A percentile compares a stretch with the other conserved stretches of the same genome.
phyloP scores from a whole-genome alignment of 1,140 invertebrate species.

The Plectus sambesii region DNA sequence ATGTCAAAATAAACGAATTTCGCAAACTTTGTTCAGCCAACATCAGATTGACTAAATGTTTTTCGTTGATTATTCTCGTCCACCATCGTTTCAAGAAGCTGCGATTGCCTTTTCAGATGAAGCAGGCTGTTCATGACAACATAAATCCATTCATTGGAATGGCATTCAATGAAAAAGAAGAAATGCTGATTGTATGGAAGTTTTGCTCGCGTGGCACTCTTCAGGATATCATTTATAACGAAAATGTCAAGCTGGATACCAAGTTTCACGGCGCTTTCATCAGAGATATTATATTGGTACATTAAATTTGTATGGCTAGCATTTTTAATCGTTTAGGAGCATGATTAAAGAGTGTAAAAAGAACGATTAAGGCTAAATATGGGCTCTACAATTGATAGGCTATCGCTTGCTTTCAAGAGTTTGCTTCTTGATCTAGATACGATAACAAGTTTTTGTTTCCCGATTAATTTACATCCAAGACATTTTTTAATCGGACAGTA shows the following conservation, averaged over 20 bases:
- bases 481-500: too few relatives aligned
- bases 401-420: too few relatives aligned
- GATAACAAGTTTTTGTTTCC: too few relatives aligned
- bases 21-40: too few relatives aligned
- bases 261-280: conserved; percentile 45
- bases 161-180: conserved; percentile 43
- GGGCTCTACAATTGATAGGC: conserved; percentile 7
- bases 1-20: too few relatives aligned
- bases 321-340: conserved; percentile 3
- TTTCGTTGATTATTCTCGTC: too few relatives aligned
- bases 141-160: conserved; percentile 43
- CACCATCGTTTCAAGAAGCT: too few relatives aligned
- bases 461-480: too few relatives aligned
- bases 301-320: too few relatives aligned
- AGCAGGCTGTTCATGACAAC: conserved; percentile 41
- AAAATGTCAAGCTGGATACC: conserved; percentile 35
- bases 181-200: conserved; percentile 43
- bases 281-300: conserved; percentile 39
- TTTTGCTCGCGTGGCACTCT: conserved; percentile 43
- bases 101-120: conserved; percentile 25
- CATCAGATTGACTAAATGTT: too few relatives aligned
- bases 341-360: conserved; percentile 5
- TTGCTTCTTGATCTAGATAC: too few relatives aligned
- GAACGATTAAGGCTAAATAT: conserved; percentile 6
- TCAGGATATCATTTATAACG: conserved; percentile 44